A percentile compares a stretch with the other conserved stretches of the same genome.
Conservation (phyloP, 2,797 vertebrate species). For the Tapera naevia region DNA sequence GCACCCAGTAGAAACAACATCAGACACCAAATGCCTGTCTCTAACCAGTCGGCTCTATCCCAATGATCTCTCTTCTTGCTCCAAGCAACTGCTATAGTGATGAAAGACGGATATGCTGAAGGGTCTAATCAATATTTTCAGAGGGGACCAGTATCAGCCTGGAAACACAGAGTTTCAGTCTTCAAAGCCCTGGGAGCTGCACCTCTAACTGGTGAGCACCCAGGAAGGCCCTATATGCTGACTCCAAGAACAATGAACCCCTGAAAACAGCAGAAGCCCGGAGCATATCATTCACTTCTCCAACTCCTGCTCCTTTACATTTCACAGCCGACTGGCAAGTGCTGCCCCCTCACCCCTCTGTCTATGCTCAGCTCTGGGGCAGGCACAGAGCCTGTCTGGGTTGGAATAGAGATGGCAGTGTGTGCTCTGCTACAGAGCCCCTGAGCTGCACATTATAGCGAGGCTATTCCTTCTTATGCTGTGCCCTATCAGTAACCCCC, state of each 20-base stretch:
- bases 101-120: background rate
- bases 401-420: background rate
- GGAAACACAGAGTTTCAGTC: background rate
- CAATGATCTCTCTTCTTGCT: background rate
- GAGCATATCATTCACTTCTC: background rate
- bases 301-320: background rate
- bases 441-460: background rate
- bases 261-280: background rate
- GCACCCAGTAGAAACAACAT: accelerated
- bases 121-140: accelerated
- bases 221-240: background rate
- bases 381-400: no score
- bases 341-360: background rate
- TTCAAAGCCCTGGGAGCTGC: background rate
- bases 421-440: background rate
- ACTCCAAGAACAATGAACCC: background rate
- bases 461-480: background rate
- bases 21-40: background rate
- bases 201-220: background rate
- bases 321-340: background rate
- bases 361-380: background rate
- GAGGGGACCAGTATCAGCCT: background rate
- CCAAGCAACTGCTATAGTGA: background rate
- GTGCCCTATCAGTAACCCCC: no score
- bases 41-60: background rate